Base-by-base conservation (phyloP, 2,888 invertebrate species). In the Conchocele bisecta region DNA sequence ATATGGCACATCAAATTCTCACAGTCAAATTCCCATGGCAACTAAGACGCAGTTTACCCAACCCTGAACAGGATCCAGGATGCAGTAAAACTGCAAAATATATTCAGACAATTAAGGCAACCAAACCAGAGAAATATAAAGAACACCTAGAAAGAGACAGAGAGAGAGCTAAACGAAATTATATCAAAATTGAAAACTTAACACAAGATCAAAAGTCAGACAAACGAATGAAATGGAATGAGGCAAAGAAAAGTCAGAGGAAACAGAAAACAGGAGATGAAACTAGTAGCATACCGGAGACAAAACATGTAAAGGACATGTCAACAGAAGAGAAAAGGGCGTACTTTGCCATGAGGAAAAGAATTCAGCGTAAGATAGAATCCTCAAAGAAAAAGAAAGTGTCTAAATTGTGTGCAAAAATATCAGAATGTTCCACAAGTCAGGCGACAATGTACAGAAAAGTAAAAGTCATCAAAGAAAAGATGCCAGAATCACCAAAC, bases 241-340 rank as follows among this genome's bases (percentile, higher is more conserved):
- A 48, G 48, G 15, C 28, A 17, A 48, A 48, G 31, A 5, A 28
- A 17, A 48, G 31, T 28, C 48, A 48, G 15, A 48, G 48, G n/a
- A 48, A 48, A 48, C 28, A 31, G 48, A 48, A 48, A 17, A 48
- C 15, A 48, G 29, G 31, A 48, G 31, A 28, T 48, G 28, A 48
- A 48, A 17, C 29, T 28, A 11, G n/a, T 13, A 11, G n/a, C 11
- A 35, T 13, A 35, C 28, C 28, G 48, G 29, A 28, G 31, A 28
- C 28, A 17, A 24, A 48, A 48, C 28, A 48, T 29, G 17, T 48
- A n/a, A 48, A 48, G 28, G 48, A 48, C 15, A 48, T 48, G 48
- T 28, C 48, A 5, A 28, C 17, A n/a, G 48, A 48, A 48, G 48
- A 48, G 31, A 48, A 15, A 48, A 48, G 17, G 31, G 29, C 28